These are phyloP conservation scores for Boloria selene DNA, from an alignment of 2,888 invertebrate genomes.

Conservation along the genomic window DNA sequence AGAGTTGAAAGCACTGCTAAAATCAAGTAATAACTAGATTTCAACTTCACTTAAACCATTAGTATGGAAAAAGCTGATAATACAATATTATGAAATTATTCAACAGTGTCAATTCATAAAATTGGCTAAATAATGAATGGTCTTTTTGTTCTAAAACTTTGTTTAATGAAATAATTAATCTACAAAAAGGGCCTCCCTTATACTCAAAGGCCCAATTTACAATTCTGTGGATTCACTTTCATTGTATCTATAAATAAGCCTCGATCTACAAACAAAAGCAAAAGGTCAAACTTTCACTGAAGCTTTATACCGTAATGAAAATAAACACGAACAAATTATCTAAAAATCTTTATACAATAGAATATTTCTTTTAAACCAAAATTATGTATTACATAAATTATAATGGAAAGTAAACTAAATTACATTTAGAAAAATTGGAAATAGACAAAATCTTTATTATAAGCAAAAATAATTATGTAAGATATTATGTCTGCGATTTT, in stretches of 20 bases:
- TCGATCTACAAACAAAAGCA: constrained; percentile 34
- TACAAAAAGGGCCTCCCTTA: constrained; percentile 8
- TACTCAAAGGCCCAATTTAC: constrained; percentile 17
- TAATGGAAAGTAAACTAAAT: background rate
- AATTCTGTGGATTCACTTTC: constrained; percentile 29
- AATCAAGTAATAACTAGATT: too few relatives aligned
- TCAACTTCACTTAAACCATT: too few relatives aligned
- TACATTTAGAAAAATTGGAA: too few relatives aligned
- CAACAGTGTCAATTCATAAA: background rate
- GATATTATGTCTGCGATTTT: too few relatives aligned
- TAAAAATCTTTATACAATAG: constrained; percentile 2
- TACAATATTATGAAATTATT: too few relatives aligned
- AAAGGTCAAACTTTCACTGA: constrained; percentile 40
- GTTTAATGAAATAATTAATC: constrained; percentile 1
- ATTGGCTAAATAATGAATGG: background rate
- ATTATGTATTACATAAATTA: too few relatives aligned
- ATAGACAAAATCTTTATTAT: too few relatives aligned
- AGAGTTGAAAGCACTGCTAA: too few relatives aligned
- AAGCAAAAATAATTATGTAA: too few relatives aligned
- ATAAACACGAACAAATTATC: constrained; percentile 26
- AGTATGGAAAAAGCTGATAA: too few relatives aligned
- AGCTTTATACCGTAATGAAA: constrained; percentile 28
- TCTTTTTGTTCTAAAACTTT: background rate
- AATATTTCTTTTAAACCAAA: background rate
- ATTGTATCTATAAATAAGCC: constrained; percentile 30